Evolutionary conservation across 2,888 invertebrate genomes (phyloP), one percentile per base, ranked within the genome.

Genomic region (Belgica antarctica): DNA sequence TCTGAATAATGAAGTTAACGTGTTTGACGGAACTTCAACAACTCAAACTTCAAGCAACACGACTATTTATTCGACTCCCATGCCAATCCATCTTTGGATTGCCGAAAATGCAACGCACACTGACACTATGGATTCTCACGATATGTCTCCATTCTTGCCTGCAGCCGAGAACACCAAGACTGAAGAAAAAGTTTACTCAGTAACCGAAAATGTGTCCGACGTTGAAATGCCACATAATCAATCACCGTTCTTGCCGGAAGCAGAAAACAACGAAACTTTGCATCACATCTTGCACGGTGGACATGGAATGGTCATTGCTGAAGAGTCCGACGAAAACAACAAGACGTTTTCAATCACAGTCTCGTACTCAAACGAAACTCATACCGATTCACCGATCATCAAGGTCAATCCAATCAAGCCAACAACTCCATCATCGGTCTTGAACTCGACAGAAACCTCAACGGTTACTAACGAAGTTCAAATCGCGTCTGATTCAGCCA

Each of bases 201-300:
- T 73, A n/a, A 73, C 73, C 7, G 73, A 73, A 70, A 68, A 71
- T 27, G 36, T 71, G 12, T 27, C 62, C 12, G 73, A 73, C 28
- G 19, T 28, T 8, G 73, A 72, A 12, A 24, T 15, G 31, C 65
- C 34, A 17, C 41, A 47, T 25, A 71, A 72, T 36, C 71, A 71
- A 62, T 72, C 73, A 17, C 87, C 87, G 3, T 87, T 87, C 75
- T 78, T 88, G 73, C 86, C 87, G 5, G 87, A 87, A 75, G 81
- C 84, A 17, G 86, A 86, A 76, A 86, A 83, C 72, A 83, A 86
- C 74, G 85, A 84, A 73, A 82, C 82, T 12, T 80, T 85, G 31
- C 82, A 85, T 1, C 83, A 84, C 74, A 85, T 83, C 74, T 77
- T 86, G n/a, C 83, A 84, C 77, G 82, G 83, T 74, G 85, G 82